Percentiles rank a stretch among this genome's conserved stretches.
These are phyloP conservation scores for Oncorhynchus tshawytscha DNA, from an alignment of 2,113 vertebrate genomes.

Conservation along the genomic window DNA sequence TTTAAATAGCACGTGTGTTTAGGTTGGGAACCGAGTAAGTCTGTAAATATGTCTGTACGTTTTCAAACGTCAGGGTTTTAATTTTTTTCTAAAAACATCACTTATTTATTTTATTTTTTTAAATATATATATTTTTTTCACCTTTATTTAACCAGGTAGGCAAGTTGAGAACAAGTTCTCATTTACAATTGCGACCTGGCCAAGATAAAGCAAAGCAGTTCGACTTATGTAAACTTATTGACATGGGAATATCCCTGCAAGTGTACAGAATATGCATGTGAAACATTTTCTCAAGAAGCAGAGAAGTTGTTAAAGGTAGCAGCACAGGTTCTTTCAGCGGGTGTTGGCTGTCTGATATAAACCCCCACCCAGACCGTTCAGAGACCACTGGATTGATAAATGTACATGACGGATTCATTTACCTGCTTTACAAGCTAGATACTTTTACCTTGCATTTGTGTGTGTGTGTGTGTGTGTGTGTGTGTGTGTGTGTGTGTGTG, in stretches of 20 bases:
- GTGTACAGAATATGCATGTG: background rate
- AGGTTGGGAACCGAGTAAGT: conserved; percentile 30
- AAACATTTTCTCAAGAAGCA: background rate
- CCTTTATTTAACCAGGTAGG: too few relatives aligned
- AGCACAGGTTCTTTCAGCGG: background rate
- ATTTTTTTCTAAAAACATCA: too few relatives aligned
- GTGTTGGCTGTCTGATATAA: conserved; percentile 22
- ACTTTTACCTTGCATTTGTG: conserved; percentile 46
- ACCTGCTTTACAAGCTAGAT: conserved; percentile 51
- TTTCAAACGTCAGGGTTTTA: too few relatives aligned
- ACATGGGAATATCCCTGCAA: too few relatives aligned
- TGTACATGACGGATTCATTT: conserved; percentile 53
- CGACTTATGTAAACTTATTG: too few relatives aligned
- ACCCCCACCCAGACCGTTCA: conserved; percentile 31
- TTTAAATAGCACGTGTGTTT: conserved; percentile 74
- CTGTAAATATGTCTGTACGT: too few relatives aligned
- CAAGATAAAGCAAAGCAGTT: too few relatives aligned
- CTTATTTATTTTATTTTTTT: too few relatives aligned
- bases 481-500: conserved; percentile 35
- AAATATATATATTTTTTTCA: too few relatives aligned
- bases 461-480: background rate
- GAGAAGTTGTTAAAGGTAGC: background rate
- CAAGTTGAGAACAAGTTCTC: too few relatives aligned
- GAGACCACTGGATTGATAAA: conserved; percentile 50
- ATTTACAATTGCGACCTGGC: too few relatives aligned